phyloP scores from a whole-genome alignment of 2,113 vertebrate species.

The Mugil cephalus region DNA sequence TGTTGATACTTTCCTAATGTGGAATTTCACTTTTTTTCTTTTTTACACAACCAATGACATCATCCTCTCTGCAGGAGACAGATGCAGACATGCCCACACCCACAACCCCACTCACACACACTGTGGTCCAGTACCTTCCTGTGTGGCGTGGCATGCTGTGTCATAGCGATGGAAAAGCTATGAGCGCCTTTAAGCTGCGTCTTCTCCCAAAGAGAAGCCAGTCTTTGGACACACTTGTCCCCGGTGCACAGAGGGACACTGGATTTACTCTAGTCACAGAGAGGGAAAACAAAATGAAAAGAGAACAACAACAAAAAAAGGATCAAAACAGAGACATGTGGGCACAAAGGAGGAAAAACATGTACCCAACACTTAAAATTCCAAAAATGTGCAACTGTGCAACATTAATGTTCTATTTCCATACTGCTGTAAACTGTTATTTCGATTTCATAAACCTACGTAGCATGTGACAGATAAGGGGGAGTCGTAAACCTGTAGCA shows the following conservation, averaged over 20 bases:
- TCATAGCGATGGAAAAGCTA: slow-evolving; percentile 92
- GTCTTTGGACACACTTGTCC: slow-evolving; percentile 85
- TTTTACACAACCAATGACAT: slow-evolving; percentile 42
- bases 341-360: neutral
- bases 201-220: slow-evolving; percentile 91
- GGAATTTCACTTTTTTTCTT: neutral
- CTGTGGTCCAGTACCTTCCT: slow-evolving; percentile 86
- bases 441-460: no score
- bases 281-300: slow-evolving; percentile 11
- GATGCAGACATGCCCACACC: neutral
- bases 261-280: slow-evolving; percentile 85
- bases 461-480: no score
- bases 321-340: neutral
- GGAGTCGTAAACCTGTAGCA: no score
- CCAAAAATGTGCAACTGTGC: neutral
- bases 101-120: slow-evolving; percentile 5
- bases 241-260: slow-evolving; percentile 86
- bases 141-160: slow-evolving; percentile 87
- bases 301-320: neutral
- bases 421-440: no score
- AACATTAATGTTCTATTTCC: no score
- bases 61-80: slow-evolving; percentile 39
- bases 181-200: slow-evolving; percentile 86
- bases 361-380: neutral
- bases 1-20: slow-evolving; percentile 19